These are phyloP conservation scores for Lithophane ornitopus DNA, from an alignment of 2,888 invertebrate species.

Conservation along the genomic window DNA sequence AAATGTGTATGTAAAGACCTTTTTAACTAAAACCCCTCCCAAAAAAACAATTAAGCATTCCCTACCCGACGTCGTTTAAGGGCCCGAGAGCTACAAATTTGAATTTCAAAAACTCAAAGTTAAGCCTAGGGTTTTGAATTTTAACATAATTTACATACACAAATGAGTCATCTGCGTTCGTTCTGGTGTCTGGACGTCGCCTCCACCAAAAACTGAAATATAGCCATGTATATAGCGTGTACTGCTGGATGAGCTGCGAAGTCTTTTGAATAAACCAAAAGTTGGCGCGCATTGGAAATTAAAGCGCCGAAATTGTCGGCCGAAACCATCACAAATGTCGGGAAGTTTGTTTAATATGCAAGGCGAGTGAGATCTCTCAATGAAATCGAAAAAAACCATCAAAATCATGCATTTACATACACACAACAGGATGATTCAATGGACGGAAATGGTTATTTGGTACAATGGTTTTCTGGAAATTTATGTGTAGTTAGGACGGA, in stretches of 20 bases:
- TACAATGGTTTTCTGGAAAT: constrained; percentile 82
- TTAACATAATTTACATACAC: constrained; percentile 80
- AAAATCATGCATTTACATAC: constrained; percentile 72
- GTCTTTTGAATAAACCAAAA: constrained; percentile 35
- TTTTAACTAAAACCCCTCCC: constrained; percentile 49
- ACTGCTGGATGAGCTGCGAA: constrained; percentile 25
- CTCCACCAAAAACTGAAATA: constrained; percentile 49
- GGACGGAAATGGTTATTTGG: constrained; percentile 84
- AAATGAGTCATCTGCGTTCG: constrained; percentile 81
- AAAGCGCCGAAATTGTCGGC: constrained; percentile 49
- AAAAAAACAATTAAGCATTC: constrained; percentile 74
- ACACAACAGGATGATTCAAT: constrained; percentile 80
- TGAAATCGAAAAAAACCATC: constrained; percentile 75
- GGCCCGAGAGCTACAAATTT: constrained; percentile 73
- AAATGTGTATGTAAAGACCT: constrained; percentile 52
- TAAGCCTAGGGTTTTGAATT: constrained; percentile 75
- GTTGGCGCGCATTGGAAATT: constrained; percentile 54
- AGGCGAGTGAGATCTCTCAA: constrained; percentile 72
- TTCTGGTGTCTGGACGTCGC: constrained; percentile 69
- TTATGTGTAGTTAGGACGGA: constrained; percentile 71
- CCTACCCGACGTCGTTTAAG: constrained; percentile 67
- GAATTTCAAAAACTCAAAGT: constrained; percentile 74
- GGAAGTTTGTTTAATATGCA: constrained; percentile 73
- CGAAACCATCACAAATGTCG: constrained; percentile 41
- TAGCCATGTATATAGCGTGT: constrained; percentile 31